Evolutionary conservation across 2,888 invertebrate species (phyloP), one percentile per base, ranked within the genome.

Genomic region (Drosophila leonis): DNA sequence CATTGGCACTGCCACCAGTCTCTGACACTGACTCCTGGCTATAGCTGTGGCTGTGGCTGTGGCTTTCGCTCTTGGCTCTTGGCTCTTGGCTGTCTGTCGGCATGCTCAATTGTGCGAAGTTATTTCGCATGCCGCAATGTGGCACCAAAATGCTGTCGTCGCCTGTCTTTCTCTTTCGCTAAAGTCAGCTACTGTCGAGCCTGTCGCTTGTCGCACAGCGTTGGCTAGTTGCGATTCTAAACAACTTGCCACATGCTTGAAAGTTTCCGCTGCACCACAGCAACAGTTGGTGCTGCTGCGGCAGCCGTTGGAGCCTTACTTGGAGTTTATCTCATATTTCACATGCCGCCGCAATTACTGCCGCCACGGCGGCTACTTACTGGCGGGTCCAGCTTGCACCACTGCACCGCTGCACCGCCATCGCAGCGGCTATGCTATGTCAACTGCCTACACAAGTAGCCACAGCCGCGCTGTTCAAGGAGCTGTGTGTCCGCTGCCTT

Each of bases 71-170:
- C 33, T 60, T 2, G 55, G 10, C 35, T 66, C 27, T 60, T 13
- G 35, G 35, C 35, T 35, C 35, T 35, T 35, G 39, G 31, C 29
- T 65, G 8, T 56, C 35, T 74, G 90, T 88, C 90, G 84, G 90
- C 90, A 86, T 86, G 90, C 86, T 77, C 81, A 70, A 83, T 90
- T 86, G 86, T 90, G 86, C 90, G 90, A 86, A 86, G 86, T 86
- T 86, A 90, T 86, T 86, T 90, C 88, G 88, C 89, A 86, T 86
- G 85, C 85, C 85, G 90, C 90, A 88, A 85, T 88, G 90, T 85
- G 84, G 75, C 84, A 85, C 84, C 84, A 90, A 85, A 84, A 90
- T 83, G 84, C 89, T 84, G 84, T 84, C 89, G 87, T 73, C 74
- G 78, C 78, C 65, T 68, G 65, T 67, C 69, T 54, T 57, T 63